Evolutionary conservation across 2,113 vertebrate genomes (phyloP).

Genomic region (Merops nubicus): DNA sequence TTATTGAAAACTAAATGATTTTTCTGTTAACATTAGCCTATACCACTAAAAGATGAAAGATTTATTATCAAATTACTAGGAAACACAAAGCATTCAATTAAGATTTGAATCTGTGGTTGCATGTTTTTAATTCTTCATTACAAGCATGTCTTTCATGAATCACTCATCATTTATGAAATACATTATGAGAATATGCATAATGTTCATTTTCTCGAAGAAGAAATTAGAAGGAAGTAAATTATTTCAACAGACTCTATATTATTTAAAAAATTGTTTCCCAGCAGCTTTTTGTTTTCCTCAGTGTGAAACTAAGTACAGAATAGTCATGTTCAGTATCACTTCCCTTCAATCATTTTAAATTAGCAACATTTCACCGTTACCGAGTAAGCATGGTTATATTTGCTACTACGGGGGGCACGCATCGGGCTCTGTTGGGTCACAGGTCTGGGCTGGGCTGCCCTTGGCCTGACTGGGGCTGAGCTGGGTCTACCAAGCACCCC

Average conservation of each 20-base stretch:
- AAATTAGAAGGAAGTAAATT: constrained; percentile 52
- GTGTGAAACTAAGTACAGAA: not conserved
- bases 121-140: constrained; percentile 52
- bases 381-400: not conserved
- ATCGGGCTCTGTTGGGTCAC: fast-evolving
- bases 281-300: not conserved
- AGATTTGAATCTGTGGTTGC: constrained; percentile 20
- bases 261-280: not conserved
- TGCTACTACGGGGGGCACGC: not conserved
- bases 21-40: constrained; percentile 47
- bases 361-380: not conserved
- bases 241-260: constrained; percentile 10
- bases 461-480: fast-evolving
- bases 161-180: constrained; percentile 43
- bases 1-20: constrained; percentile 49
- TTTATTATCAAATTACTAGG: constrained; percentile 60
- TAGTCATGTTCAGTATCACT: not conserved
- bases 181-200: constrained; percentile 12
- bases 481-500: fast-evolving
- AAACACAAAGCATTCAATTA: constrained; percentile 61
- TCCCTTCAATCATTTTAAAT: not conserved
- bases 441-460: not conserved
- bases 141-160: constrained; percentile 20
- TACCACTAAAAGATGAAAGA: constrained; percentile 38
- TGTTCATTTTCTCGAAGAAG: constrained; percentile 25